A percentile compares a stretch with the other conserved stretches of the same genome.
phyloP scores from a whole-genome alignment of 2,113 vertebrate species.

The Nothoprocta pentlandii region DNA sequence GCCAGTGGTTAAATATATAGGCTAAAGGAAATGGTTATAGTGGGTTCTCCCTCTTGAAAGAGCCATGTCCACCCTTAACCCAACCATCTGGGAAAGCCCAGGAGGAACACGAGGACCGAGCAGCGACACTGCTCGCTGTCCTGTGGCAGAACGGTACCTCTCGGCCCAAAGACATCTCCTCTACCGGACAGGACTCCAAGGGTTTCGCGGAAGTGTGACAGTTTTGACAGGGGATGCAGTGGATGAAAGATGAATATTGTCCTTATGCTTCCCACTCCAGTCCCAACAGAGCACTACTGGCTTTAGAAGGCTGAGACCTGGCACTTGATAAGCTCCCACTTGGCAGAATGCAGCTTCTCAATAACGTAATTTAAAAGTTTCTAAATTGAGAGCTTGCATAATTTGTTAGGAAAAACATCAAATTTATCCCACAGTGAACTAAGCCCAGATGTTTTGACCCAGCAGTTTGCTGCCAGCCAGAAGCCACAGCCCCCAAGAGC shows the following conservation, averaged over 20 bases:
- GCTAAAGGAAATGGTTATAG: not conserved
- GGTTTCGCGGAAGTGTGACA: not conserved
- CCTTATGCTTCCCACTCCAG: too few species aligned
- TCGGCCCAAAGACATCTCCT: too few species aligned
- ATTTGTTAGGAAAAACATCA: not conserved
- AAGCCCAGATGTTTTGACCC: not conserved
- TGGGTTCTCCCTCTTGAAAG: not conserved
- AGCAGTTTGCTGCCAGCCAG: not conserved
- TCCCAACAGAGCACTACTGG: too few species aligned
- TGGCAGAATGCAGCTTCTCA: not conserved
- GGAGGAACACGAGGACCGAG: not conserved
- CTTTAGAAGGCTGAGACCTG: too few species aligned
- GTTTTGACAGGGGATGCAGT: not conserved
- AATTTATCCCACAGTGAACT: not conserved
- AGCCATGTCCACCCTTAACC: not conserved
- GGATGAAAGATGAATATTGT: too few species aligned
- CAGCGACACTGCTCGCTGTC: too few species aligned
- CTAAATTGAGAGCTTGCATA: not conserved
- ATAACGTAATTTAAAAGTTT: not conserved
- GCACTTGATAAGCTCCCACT: too few species aligned
- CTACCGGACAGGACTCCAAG: not conserved
- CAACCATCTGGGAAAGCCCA: not conserved
- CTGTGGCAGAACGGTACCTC: too few species aligned
- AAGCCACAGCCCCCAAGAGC: not conserved
- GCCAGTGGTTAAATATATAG: too few species aligned